Evolutionary conservation across 1,140 invertebrate species (phyloP).

Genomic region (Trypoxylus dichotomus): DNA sequence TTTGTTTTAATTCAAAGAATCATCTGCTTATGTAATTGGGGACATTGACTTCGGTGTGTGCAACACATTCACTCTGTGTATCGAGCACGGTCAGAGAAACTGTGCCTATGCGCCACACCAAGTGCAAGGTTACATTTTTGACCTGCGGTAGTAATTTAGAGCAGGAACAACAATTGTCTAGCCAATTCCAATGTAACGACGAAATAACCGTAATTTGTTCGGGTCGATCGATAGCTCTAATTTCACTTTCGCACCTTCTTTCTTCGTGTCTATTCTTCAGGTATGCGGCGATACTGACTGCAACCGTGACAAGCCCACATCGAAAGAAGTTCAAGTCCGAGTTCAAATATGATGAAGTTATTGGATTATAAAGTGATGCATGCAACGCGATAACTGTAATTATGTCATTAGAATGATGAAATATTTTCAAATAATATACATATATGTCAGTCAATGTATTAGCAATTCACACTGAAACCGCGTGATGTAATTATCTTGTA

Average conservation of each 20-base stretch:
- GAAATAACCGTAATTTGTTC: slow-evolving; percentile 5
- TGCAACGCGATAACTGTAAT: neutral
- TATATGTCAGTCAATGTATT: too few relatives aligned
- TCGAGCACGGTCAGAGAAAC: neutral
- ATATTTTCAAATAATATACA: too few relatives aligned
- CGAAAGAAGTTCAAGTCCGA: neutral
- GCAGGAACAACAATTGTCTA: neutral
- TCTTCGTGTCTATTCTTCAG: neutral
- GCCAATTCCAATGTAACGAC: neutral
- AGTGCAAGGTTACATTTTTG: neutral
- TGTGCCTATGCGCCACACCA: neutral
- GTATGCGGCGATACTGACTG: neutral
- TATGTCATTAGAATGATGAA: too few relatives aligned
- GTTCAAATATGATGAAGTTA: neutral
- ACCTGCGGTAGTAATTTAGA: neutral
- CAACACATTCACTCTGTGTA: neutral
- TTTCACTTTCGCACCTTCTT: slow-evolving; percentile 14
- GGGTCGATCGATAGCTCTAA: neutral
- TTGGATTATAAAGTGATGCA: neutral
- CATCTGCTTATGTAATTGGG: slow-evolving; percentile 25
- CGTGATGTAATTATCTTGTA: too few relatives aligned
- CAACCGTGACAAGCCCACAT: neutral
- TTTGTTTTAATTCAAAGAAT: neutral
- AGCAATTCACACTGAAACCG: too few relatives aligned
- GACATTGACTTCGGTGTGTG: neutral